Conservation (phyloP, 2,888 invertebrate genomes). For the Dasypolia templi region DNA sequence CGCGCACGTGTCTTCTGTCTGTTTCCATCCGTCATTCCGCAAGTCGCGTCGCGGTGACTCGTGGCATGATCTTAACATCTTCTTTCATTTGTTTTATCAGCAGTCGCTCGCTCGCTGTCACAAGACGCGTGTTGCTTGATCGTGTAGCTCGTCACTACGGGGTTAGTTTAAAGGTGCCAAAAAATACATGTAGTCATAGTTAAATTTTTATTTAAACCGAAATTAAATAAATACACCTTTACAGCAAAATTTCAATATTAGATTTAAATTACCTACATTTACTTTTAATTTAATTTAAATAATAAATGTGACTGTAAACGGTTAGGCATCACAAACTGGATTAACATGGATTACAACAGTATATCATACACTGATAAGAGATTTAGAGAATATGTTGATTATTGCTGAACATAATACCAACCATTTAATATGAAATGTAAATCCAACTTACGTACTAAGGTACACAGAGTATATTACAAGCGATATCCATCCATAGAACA, state of each 20-base stretch:
- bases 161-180: slow-evolving; percentile 1
- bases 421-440: slow-evolving; percentile 42
- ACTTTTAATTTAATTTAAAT: slow-evolving; percentile 76
- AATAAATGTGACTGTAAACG: slow-evolving; percentile 90
- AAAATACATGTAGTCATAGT: slow-evolving; percentile 74
- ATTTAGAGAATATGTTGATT: slow-evolving; percentile 43
- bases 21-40: background rate
- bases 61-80: too few relatives aligned
- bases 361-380: slow-evolving; percentile 23
- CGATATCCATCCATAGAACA: slow-evolving; percentile 70
- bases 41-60: background rate
- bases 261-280: slow-evolving; percentile 81
- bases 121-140: background rate
- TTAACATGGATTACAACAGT: slow-evolving; percentile 56
- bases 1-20: background rate
- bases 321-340: slow-evolving; percentile 44
- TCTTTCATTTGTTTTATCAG: background rate
- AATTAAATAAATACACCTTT: slow-evolving; percentile 88
- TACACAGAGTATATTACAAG: slow-evolving; percentile 68
- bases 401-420: slow-evolving; percentile 51
- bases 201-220: slow-evolving; percentile 86
- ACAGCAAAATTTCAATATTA: slow-evolving; percentile 85
- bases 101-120: background rate
- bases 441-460: slow-evolving; percentile 47
- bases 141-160: too few relatives aligned